Base-by-base conservation (phyloP, 1,140 invertebrate genomes). In the Panagrolaimus sp. region DNA sequence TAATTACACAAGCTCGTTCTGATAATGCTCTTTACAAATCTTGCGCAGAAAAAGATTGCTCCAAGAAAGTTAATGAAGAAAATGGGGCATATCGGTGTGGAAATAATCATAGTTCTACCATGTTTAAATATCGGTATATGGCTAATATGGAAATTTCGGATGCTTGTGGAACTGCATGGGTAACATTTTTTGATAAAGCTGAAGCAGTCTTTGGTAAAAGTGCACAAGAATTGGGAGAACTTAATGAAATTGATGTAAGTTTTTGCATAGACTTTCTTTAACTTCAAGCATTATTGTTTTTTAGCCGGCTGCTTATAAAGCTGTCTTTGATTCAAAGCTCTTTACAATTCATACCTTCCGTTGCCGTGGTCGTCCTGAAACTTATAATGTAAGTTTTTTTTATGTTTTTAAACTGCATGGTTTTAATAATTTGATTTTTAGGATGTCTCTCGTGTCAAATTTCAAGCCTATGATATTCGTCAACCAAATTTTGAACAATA, bases 61-160 rank as follows among this genome's bases (percentile, higher is more conserved):
- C 71, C n/a, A 81, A 81, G 76, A 81, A 81, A 44, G 69, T 81
- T 9, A 52, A 62, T 32, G 72, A 90, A 80, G 88, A 90, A 55
- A 93, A 93, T 83, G 91, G 90, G 8, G 86, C 89, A 74, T 98
- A 89, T 83, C 87, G 92, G 71, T 98, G 96, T 84, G 95, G 98
- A 83, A 96, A 96, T 84, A 98, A 95, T 83, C 88, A 90, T 72
- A 86, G 88, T 58, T 90, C 92, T 70, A 91, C 88, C 82, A 88
- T 89, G 0, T 97, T 89, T 81, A 92, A 91, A 88, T 88, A 38
- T 32, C 28, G 47, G n/a, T 44, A 65, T 47, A 68, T 47, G 15
- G 46, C n/a, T 21, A 17, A 66, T 62, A 84, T 89, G 73, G 89
- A 89, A 77, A 85, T 96, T 45, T 89, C 89, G 0, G 95, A 98